Evolutionary conservation across 1,140 invertebrate species (phyloP).

Genomic region (Hestina assimilis): DNA sequence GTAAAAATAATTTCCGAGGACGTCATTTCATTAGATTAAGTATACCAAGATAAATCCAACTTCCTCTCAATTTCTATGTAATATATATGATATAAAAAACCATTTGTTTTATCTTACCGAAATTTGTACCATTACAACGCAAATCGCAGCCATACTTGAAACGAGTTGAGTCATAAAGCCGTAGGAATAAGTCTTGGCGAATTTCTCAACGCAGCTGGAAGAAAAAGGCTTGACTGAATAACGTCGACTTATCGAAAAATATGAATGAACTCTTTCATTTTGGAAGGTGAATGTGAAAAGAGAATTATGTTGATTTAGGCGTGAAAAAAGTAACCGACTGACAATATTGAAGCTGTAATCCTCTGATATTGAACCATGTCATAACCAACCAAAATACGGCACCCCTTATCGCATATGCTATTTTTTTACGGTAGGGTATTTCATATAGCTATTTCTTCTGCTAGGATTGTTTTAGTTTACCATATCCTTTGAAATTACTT

Average conservation of each 20-base stretch:
- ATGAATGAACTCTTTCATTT: slow-evolving; percentile 37
- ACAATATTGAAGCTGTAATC: slow-evolving; percentile 71
- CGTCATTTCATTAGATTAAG: too few species aligned
- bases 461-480: slow-evolving; percentile 27
- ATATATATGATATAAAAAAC: too few species aligned
- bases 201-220: slow-evolving; percentile 68
- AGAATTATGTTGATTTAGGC: slow-evolving; percentile 63
- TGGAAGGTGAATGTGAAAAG: slow-evolving; percentile 48
- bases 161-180: slow-evolving; percentile 72
- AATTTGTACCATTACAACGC: slow-evolving; percentile 72
- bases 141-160: slow-evolving; percentile 70
- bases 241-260: slow-evolving; percentile 21
- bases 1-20: too few species aligned
- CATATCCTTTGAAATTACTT: too few species aligned
- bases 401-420: slow-evolving; percentile 39
- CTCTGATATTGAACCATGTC: slow-evolving; percentile 64
- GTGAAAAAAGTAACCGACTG: slow-evolving; percentile 57
- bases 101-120: slow-evolving; percentile 53
- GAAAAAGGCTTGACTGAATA: slow-evolving; percentile 23
- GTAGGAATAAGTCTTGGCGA: slow-evolving; percentile 62
- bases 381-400: slow-evolving; percentile 35
- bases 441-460: not conserved
- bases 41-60: too few species aligned
- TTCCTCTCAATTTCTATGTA: too few species aligned
- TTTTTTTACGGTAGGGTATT: not conserved